Conservation (phyloP, 2,797 vertebrate species). For the Pseudochirops corinnae region DNA sequence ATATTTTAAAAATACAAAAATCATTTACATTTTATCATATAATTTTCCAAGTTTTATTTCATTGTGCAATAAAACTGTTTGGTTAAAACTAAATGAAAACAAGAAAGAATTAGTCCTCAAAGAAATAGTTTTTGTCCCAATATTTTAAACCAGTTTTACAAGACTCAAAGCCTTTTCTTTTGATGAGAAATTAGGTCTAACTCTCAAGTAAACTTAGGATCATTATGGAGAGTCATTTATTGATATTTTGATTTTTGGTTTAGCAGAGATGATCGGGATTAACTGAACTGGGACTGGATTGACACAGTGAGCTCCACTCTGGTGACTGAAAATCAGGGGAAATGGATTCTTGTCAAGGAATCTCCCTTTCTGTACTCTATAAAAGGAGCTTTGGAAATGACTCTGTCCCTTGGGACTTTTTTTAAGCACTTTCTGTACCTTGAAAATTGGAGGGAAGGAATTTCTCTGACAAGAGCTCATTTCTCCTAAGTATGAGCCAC, state of each 20-base stretch:
- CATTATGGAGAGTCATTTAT: constrained; percentile 55
- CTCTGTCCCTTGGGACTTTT: not conserved
- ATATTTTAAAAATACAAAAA: constrained; percentile 30
- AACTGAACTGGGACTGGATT: not conserved
- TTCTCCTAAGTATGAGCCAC: not conserved
- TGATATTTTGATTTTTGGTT: constrained; percentile 24
- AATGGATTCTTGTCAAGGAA: not conserved
- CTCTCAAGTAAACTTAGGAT: constrained; percentile 58
- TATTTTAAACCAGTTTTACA: not conserved
- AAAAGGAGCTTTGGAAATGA: not conserved
- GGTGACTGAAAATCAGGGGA: not conserved
- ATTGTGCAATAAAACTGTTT: not conserved
- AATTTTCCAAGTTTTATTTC: constrained; percentile 19
- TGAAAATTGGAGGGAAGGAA: not conserved
- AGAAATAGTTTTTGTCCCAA: not conserved
- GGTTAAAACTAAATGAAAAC: constrained; percentile 49
- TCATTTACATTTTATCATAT: constrained; percentile 15
- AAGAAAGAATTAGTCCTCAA: not conserved
- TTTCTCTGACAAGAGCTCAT: not conserved
- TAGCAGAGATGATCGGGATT: not conserved
- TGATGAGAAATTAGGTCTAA: not conserved
- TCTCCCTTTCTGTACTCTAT: not conserved
- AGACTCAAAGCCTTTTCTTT: constrained; percentile 9
- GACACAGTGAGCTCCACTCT: not conserved
- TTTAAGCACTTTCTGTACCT: not conserved